Evolutionary conservation across 2,888 invertebrate genomes (phyloP), one percentile per base, ranked within the genome.

Genomic region (Drosophila rellima): DNA sequence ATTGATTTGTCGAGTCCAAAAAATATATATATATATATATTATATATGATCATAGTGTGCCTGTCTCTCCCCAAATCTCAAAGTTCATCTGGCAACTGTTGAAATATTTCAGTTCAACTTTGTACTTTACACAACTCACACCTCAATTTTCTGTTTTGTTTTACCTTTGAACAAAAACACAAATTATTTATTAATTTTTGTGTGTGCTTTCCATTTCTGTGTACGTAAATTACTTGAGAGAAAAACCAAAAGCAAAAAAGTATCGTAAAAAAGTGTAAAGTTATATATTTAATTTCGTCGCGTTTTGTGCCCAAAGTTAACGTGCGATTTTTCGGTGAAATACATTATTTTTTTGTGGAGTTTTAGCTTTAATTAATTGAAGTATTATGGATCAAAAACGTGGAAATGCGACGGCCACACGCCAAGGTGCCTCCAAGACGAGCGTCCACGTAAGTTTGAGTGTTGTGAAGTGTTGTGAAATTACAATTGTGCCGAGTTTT

Each of bases 351-450:
- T n/a, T 17, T 33, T 44, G 70, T 84, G 51, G 42, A 48, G 39
- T 59, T 29, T 42, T 60, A 48, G 33, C 55, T 33, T 71, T 45
- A 60, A 56, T 39, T 59, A 61, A 52, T 45, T 23, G 40, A 37
- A 54, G 39, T 50, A 31, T 67, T 73, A 88, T 85, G 83, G 83
- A 88, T 66, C 55, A 56, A 37, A 81, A 68, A 70, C 85, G 86
- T 54, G 77, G 68, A 47, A 80, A 67, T 66, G 68, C 66, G 62
- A 8, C 66, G n/a, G 75, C 23, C 31, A 45, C 75, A 72, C 83
- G 84, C 67, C 86, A 82, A 50, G 66, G 56, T 39, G 78, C 59
- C 18, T 85, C 83, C 51, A 81, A 70, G 69, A 83, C 68, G 31
- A 88, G 78, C 65, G 67, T 85, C 39, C 67, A 44, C n/a, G 84